Conservation (phyloP, 2,113 vertebrate species). For the Cyprinodon brontotheroides region DNA sequence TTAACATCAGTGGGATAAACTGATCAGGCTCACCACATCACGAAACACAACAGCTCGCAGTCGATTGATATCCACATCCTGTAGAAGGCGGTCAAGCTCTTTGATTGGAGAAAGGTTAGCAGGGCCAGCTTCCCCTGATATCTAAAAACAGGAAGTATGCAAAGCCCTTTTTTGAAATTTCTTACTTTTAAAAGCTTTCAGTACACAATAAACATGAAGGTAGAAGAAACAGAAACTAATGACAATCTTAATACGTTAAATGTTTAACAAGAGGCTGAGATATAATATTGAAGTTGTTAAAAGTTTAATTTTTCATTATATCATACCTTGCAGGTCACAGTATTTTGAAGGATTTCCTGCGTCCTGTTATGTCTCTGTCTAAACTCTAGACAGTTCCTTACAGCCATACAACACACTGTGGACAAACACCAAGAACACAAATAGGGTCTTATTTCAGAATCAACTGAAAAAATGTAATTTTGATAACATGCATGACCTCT, state of each 20-base stretch:
- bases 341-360: slow-evolving; percentile 84
- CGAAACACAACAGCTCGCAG: slow-evolving; percentile 95
- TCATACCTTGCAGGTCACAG: slow-evolving; percentile 84
- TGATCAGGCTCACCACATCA: slow-evolving; percentile 87
- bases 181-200: background rate
- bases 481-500: slow-evolving; percentile 56
- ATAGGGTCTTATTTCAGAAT: slow-evolving; percentile 32
- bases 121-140: slow-evolving; percentile 85
- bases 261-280: background rate
- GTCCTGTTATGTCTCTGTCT: slow-evolving; percentile 89
- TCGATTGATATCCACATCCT: slow-evolving; percentile 96
- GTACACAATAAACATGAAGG: background rate
- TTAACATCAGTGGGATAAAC: background rate
- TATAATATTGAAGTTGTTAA: background rate
- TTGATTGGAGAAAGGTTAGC: slow-evolving; percentile 92
- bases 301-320: background rate
- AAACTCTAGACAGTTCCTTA: slow-evolving; percentile 94
- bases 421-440: slow-evolving; percentile 29
- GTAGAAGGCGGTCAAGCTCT: slow-evolving; percentile 93
- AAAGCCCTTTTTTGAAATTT: background rate
- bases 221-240: background rate
- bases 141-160: slow-evolving; percentile 75
- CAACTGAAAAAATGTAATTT: slow-evolving; percentile 53
- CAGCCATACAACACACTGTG: slow-evolving; percentile 95
- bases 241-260: background rate